Evolutionary conservation across 1,140 invertebrate species (phyloP).

Genomic region (Camponotus pennsylvanicus): DNA sequence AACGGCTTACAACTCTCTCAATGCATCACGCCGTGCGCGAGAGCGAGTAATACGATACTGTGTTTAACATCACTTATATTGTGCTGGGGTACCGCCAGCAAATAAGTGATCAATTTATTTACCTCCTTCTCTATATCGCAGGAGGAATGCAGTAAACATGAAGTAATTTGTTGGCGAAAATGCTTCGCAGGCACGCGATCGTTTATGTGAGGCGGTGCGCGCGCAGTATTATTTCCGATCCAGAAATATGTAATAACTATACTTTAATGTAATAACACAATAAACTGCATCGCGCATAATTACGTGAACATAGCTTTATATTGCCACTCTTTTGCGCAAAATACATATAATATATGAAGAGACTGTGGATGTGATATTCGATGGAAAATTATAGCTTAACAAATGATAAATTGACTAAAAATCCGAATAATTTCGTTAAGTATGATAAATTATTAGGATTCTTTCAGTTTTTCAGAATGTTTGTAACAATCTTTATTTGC

Average conservation of each 20-base stretch:
- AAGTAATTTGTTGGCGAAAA: slow-evolving; percentile 62
- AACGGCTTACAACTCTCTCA: slow-evolving; percentile 62
- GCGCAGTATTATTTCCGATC: slow-evolving; percentile 46
- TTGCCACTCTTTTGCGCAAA: slow-evolving; percentile 19
- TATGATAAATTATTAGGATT: not conserved
- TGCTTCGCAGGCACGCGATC: slow-evolving; percentile 57
- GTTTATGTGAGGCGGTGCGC: slow-evolving; percentile 40
- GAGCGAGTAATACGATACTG: slow-evolving; percentile 58
- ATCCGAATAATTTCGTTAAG: not conserved
- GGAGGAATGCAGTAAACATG: slow-evolving; percentile 56
- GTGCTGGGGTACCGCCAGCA: slow-evolving; percentile 43
- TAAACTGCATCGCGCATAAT: slow-evolving; percentile 48
- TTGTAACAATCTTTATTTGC: not conserved
- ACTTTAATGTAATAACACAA: slow-evolving; percentile 33
- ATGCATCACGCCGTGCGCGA: slow-evolving; percentile 47
- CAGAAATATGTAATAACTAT: slow-evolving; percentile 61
- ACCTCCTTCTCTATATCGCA: slow-evolving; percentile 54
- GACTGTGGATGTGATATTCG: not conserved
- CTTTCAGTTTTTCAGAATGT: not conserved
- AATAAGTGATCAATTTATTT: slow-evolving; percentile 65
- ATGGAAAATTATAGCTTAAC: slow-evolving; percentile 29
- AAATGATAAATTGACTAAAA: not conserved
- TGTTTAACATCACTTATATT: slow-evolving; percentile 63
- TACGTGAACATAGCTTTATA: slow-evolving; percentile 22
- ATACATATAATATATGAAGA: not conserved